Evolutionary conservation across 2,797 vertebrate species (phyloP).

Genomic region (Macropodus opercularis): DNA sequence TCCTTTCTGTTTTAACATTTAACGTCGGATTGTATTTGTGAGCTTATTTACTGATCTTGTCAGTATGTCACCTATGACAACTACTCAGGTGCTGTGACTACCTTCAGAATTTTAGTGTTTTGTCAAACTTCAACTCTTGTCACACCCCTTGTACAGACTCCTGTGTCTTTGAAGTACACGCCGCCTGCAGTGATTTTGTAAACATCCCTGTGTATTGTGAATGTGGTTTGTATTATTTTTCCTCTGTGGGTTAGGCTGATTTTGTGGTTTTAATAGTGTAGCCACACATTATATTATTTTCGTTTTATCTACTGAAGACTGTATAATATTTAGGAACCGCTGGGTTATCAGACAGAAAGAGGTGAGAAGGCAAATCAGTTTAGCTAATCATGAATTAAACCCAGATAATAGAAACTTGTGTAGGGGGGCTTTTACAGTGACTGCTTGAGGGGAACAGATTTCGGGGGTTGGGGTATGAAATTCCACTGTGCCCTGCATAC

Average conservation of each 20-base stretch:
- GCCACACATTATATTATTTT: conserved; percentile 11
- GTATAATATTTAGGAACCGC: no score
- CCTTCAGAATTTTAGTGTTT: no score
- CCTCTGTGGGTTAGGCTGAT: background rate
- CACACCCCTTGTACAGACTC: no score
- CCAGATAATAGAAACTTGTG: conserved; percentile 64
- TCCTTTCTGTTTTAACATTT: no score
- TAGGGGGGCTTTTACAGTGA: conserved; percentile 55
- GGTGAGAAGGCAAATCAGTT: conserved; percentile 58
- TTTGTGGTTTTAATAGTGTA: conserved; percentile 7
- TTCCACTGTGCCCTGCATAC: conserved; percentile 72
- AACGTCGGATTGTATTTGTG: no score
- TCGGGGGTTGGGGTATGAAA: conserved; percentile 61
- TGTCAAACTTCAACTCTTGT: no score
- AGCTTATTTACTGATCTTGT: no score
- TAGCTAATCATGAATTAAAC: conserved; percentile 61
- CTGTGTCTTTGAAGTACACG: conserved; percentile 59
- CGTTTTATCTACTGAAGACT: no score
- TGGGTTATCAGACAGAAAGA: conserved; percentile 31
- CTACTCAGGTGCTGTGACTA: no score
- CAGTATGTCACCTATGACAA: no score
- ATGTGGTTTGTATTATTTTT: conserved; percentile 4
- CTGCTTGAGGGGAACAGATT: conserved; percentile 31
- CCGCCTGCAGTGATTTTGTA: conserved; percentile 60
- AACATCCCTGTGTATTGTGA: conserved; percentile 53